Evolutionary conservation across 2,888 invertebrate species (phyloP).

Genomic region (Plebejus anna): DNA sequence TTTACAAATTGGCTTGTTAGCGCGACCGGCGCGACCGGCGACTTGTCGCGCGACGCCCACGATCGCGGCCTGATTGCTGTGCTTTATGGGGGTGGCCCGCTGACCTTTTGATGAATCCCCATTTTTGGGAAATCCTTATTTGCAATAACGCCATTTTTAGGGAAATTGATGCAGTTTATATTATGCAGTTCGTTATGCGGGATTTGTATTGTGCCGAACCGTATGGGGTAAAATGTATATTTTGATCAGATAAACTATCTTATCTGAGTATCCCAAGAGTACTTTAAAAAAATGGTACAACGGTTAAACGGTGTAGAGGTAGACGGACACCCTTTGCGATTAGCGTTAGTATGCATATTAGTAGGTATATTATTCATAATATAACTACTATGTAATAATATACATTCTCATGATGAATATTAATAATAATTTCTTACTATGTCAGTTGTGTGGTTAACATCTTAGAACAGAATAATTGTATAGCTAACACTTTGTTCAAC

Average conservation of each 20-base stretch:
- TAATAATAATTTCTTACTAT: neutral
- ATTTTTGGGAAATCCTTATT: neutral
- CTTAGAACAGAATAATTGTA: neutral
- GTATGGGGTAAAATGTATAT: neutral
- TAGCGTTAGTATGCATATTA: too few relatives aligned
- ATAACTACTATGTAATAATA: too few relatives aligned
- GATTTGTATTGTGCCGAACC: neutral
- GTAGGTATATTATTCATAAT: too few relatives aligned
- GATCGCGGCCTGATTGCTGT: neutral
- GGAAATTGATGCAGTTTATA: neutral
- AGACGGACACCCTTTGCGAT: too few relatives aligned
- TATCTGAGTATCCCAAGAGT: too few relatives aligned
- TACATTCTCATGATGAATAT: too few relatives aligned
- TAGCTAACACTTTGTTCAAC: neutral
- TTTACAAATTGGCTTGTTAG: conserved; percentile 69
- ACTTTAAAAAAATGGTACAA: too few relatives aligned
- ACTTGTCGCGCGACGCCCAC: conserved; percentile 37
- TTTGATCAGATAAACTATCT: neutral
- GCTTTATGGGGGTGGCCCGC: neutral
- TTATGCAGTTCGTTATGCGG: neutral
- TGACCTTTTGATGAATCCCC: neutral
- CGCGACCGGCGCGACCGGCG: conserved; percentile 50
- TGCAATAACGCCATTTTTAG: neutral
- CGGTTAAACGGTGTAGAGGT: too few relatives aligned
- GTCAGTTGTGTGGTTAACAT: neutral